phyloP scores from a whole-genome alignment of 35 echinoderm and acorn worm genomes.

The Strongylocentrotus purpuratus region DNA sequence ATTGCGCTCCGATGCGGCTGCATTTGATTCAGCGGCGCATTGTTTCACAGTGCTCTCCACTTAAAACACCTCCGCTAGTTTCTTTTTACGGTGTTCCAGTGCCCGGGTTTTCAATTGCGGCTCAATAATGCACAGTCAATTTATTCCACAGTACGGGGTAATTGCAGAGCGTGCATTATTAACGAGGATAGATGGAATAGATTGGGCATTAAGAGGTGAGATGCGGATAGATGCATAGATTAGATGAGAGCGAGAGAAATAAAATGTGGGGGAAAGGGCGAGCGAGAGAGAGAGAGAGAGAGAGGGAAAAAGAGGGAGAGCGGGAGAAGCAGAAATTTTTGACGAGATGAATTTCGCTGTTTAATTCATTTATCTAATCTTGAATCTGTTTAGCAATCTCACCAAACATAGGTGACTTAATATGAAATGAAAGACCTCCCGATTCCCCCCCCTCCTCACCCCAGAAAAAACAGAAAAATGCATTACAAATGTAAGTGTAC shows the following conservation, averaged over 20 bases:
- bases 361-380: background rate
- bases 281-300: background rate
- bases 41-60: background rate
- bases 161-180: constrained; percentile 17
- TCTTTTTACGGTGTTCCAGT: background rate
- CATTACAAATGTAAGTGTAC: too few species aligned
- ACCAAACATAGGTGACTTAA: too few species aligned
- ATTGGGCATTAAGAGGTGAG: background rate
- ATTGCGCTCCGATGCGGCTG: background rate
- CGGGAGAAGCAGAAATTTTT: background rate
- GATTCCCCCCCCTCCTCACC: too few species aligned
- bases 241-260: background rate
- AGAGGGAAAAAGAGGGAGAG: background rate
- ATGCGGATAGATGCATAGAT: background rate
- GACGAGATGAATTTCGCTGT: background rate
- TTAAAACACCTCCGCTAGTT: background rate
- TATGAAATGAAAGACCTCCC: too few species aligned
- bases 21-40: background rate
- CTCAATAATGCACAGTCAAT: background rate
- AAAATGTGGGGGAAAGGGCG: background rate
- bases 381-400: too few species aligned
- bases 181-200: background rate
- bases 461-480: too few species aligned
- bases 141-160: background rate
- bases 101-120: background rate